Conservation (phyloP, 2,113 vertebrate genomes). For the Elephas maximus region DNA sequence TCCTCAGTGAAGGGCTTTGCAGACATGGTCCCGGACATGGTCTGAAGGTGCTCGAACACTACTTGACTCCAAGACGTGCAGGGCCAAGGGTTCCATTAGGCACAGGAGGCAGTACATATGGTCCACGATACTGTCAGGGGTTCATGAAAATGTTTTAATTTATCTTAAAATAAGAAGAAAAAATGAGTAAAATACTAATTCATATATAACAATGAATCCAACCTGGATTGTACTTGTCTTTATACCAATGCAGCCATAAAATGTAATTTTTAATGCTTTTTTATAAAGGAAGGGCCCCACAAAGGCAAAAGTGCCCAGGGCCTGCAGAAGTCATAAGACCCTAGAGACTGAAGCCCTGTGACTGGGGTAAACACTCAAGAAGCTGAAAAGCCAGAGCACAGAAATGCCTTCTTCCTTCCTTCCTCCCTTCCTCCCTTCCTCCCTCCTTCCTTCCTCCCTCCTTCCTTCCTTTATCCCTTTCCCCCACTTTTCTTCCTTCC, state of each 20-base stretch:
- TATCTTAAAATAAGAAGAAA: conserved; percentile 19
- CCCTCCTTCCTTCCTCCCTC: background rate
- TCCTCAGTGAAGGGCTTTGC: too few relatives aligned
- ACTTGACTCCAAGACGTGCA: conserved; percentile 43
- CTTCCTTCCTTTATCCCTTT: background rate
- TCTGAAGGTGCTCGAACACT: background rate
- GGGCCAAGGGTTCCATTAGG: accelerated
- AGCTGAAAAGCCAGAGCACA: conserved; percentile 43
- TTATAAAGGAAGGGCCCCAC: background rate
- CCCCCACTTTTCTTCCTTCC: background rate
- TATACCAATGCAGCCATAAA: background rate
- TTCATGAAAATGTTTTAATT: background rate
- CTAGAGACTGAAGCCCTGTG: conserved; percentile 50
- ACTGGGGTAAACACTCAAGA: background rate
- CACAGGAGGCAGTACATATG: background rate
- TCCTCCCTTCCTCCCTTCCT: background rate
- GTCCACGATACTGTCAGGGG: background rate
- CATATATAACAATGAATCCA: background rate
- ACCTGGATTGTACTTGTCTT: too few relatives aligned
- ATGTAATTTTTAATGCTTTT: background rate
- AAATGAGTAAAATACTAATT: background rate
- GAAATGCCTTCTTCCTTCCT: background rate
- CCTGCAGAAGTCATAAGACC: background rate
- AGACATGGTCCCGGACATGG: too few relatives aligned
- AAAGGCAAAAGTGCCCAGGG: background rate